These are phyloP conservation scores for Nycticebus coucang DNA, from an alignment of 2,113 vertebrate species.

Conservation along the genomic window DNA sequence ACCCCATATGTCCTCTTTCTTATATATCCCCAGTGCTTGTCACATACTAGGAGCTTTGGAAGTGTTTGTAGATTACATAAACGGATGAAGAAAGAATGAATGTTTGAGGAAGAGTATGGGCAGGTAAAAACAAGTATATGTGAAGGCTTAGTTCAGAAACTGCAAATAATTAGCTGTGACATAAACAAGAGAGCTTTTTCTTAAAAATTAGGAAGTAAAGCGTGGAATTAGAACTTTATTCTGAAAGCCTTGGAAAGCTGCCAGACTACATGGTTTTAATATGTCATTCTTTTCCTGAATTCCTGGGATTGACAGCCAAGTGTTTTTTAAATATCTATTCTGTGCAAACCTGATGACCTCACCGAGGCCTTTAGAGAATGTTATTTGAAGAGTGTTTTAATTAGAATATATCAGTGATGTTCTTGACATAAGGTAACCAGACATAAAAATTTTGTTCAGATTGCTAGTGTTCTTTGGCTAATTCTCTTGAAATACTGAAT, in stretches of 20 bases:
- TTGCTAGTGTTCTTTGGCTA: constrained; percentile 27
- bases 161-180: constrained; percentile 13
- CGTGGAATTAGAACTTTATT: constrained; percentile 3
- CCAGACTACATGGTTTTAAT: background rate
- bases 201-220: constrained; percentile 20
- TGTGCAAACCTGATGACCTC: constrained; percentile 1
- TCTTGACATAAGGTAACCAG: constrained; percentile 16
- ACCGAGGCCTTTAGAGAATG: background rate
- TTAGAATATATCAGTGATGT: background rate
- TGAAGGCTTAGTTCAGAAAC: constrained; percentile 9
- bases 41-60: constrained; percentile 11
- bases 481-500: constrained; percentile 34
- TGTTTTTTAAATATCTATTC: constrained; percentile 27
- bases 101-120: constrained; percentile 18
- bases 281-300: background rate
- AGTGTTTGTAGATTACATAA: background rate
- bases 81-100: constrained; percentile 24
- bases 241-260: background rate
- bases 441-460: background rate
- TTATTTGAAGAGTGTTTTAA: constrained; percentile 1
- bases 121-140: background rate
- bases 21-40: background rate
- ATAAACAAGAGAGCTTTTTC: background rate
- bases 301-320: background rate
- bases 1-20: background rate